Percentiles rank a stretch among this genome's conserved stretches.
These are phyloP conservation scores for Eciton burchellii DNA, from an alignment of 1,140 invertebrate species.

Conservation along the genomic window DNA sequence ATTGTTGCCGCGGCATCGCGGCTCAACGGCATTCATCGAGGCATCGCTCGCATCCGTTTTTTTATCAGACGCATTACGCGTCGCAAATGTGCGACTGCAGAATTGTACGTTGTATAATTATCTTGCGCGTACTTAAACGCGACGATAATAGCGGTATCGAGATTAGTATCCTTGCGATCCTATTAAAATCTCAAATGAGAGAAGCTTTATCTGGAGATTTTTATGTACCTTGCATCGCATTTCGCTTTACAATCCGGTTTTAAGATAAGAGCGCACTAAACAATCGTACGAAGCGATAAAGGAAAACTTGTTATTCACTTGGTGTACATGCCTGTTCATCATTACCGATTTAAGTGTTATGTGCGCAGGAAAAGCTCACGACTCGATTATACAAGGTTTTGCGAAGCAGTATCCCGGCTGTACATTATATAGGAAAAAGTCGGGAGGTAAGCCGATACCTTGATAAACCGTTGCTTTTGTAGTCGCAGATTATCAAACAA, in stretches of 20 bases:
- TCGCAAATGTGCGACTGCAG: too few species aligned
- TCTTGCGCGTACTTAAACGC: too few species aligned
- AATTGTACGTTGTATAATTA: too few species aligned
- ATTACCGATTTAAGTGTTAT: background rate
- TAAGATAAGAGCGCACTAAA: background rate
- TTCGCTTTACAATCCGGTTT: background rate
- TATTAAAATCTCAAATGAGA: background rate
- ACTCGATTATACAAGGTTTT: constrained; percentile 60
- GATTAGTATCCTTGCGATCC: too few species aligned
- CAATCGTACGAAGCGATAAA: background rate
- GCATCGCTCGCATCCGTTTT: background rate
- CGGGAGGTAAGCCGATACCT: constrained; percentile 68
- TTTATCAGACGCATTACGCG: too few species aligned
- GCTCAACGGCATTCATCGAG: background rate
- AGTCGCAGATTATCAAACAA: too few species aligned
- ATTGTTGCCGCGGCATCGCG: background rate
- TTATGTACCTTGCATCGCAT: background rate
- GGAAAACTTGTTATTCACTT: background rate
- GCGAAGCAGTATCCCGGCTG: constrained; percentile 70
- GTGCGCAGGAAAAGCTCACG: constrained; percentile 67
- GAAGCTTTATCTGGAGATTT: background rate
- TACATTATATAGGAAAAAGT: constrained; percentile 73
- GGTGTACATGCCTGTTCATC: background rate
- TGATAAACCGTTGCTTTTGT: too few species aligned
- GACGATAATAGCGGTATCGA: too few species aligned